Evolutionary conservation across 1,140 invertebrate species (phyloP).

Genomic region (Druon quercuslanigerum): DNA sequence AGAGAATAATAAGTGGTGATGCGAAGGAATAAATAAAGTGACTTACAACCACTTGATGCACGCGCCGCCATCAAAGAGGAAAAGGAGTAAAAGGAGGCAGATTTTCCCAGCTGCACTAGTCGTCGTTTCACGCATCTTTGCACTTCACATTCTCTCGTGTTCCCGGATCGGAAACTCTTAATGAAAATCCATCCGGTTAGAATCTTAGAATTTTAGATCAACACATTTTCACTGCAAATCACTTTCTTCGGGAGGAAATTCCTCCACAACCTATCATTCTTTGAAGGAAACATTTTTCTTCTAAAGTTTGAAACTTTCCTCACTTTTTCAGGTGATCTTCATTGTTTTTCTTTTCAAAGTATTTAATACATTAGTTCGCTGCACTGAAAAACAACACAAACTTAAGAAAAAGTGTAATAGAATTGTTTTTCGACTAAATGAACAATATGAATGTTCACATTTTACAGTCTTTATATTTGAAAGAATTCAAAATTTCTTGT

Average conservation of each 20-base stretch:
- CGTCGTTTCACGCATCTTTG: constrained; percentile 63
- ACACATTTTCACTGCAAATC: neutral
- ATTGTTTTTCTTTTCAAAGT: neutral
- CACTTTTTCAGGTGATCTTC: neutral
- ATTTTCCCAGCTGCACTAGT: constrained; percentile 45
- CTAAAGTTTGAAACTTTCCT: neutral
- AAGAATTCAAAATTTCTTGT: no score
- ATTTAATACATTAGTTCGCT: neutral
- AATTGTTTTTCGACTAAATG: no score
- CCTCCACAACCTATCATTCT: neutral
- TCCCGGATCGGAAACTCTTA: constrained; percentile 1
- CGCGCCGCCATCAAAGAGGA: constrained; percentile 61
- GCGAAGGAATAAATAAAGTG: constrained; percentile 32
- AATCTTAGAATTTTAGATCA: neutral
- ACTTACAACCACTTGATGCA: constrained; percentile 76
- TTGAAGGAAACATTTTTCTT: neutral
- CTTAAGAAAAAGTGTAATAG: neutral
- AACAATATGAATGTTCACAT: no score
- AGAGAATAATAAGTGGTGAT: neutral
- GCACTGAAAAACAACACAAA: constrained; percentile 4
- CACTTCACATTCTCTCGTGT: constrained; percentile 50
- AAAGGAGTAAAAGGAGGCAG: constrained; percentile 60
- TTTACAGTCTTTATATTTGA: no score
- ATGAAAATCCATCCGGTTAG: neutral
- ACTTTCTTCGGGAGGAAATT: neutral